Conservation (phyloP, 2,113 vertebrate species). For the Cephalophus harveyi region DNA sequence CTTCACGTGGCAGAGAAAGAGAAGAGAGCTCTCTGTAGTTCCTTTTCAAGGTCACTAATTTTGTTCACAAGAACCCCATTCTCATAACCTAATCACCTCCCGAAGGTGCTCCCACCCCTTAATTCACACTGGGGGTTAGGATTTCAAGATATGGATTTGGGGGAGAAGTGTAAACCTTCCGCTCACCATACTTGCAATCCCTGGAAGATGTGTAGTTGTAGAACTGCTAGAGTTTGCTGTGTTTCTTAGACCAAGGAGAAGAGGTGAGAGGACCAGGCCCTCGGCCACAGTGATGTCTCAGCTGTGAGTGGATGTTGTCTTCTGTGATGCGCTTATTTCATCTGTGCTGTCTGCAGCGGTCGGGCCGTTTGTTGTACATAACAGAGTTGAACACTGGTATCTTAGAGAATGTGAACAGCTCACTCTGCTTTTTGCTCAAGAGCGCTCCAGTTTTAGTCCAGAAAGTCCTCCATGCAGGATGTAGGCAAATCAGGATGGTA, state of each 20-base stretch:
- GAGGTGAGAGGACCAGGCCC: not conserved
- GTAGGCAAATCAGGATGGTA: not conserved
- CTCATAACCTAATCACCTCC: not conserved
- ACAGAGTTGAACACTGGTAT: not conserved
- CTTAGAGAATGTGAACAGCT: not conserved
- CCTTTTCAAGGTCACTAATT: not conserved
- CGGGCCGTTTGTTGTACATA: not conserved
- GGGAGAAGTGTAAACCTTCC: not conserved
- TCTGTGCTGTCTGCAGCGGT: not conserved
- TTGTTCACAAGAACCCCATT: not conserved
- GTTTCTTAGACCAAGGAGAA: not conserved
- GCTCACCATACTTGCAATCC: not conserved
- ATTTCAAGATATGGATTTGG: not conserved
- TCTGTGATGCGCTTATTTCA: not conserved
- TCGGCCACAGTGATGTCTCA: not conserved
- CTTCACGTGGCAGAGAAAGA: not conserved
- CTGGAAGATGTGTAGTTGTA: not conserved
- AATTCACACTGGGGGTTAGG: not conserved
- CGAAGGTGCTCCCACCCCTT: not conserved
- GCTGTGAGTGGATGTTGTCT: not conserved
- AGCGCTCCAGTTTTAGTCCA: not conserved
- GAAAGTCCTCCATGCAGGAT: not conserved
- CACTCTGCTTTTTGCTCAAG: not conserved
- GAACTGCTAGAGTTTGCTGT: not conserved
- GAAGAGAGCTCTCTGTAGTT: no score